Base-by-base conservation (phyloP, 2,113 vertebrate genomes). In the Sclerurus mexicanus region DNA sequence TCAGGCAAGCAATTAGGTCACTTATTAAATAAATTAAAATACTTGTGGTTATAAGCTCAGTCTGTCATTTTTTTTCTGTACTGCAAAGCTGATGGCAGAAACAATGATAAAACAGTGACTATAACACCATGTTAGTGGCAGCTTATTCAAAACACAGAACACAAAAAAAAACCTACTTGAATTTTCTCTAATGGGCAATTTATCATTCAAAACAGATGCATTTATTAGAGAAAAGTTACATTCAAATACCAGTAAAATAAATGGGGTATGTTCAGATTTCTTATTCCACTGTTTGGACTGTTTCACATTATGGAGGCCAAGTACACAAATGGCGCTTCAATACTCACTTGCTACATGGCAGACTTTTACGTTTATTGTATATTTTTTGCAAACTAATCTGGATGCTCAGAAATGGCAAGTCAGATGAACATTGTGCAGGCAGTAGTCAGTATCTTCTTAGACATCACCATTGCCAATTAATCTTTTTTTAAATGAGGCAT, bases 11-110 rank as follows among this genome's bases (percentile, higher is more conserved):
- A 97, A 96, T 95, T 97, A 97, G 94, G 92, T 97, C 88, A 96
- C 89, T 97, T 97, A 96, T 95, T 97, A 92, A 97, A 97, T 97
- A 96, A 97, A 97, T 97, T 96, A 95, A 97, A 97, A 96, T 95
- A 92, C 90, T 96, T 89, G 59, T 87, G 84, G 74, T 90, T 95
- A 93, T 90, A 95, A 89, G 89, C 90, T 93, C 92, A 94, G 75
- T 84, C 68, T 68, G 92, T 91, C 78, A 90, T 71, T 64, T 96
- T 89, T 95, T 95, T 73, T 88, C 92, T 81, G 4, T 90, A 47
- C 80, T 91, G 60, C 72, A 74, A 19, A 67, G 76, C 49, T 75
- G 76, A 90, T 79, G 83, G 80, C 67, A 92, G 77, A 87, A 94
- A 94, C 62, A 62, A 85, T 63, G 72, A 84, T 85, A 78, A 95